Evolutionary conservation across 2,888 invertebrate genomes (phyloP).

Genomic region (Polylopha cassiicola): DNA sequence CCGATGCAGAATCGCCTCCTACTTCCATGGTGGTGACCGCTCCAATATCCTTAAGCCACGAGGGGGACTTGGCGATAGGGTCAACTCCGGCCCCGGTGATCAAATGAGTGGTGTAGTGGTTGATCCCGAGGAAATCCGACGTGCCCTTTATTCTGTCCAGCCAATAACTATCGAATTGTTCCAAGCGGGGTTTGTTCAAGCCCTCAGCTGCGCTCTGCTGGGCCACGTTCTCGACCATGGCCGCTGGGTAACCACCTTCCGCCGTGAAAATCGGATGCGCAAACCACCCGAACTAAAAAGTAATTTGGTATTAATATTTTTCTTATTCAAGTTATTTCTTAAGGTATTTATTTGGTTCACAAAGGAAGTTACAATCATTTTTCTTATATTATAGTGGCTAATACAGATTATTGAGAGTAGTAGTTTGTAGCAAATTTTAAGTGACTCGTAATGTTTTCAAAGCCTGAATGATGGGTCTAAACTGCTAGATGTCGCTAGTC

Average conservation of each 20-base stretch:
- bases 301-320: constrained; percentile 1
- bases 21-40: constrained; percentile 64
- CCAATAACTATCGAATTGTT: constrained; percentile 68
- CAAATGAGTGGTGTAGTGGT: constrained; percentile 71
- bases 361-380: too few relatives aligned
- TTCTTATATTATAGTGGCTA: too few relatives aligned
- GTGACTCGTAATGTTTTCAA: too few relatives aligned
- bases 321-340: neutral
- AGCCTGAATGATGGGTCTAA: too few relatives aligned
- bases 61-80: constrained; percentile 61
- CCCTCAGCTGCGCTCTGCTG: constrained; percentile 63
- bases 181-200: constrained; percentile 55
- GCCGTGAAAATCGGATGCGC: constrained; percentile 72
- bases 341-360: too few relatives aligned
- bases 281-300: constrained; percentile 71
- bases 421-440: too few relatives aligned
- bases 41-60: constrained; percentile 71
- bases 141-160: constrained; percentile 65
- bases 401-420: too few relatives aligned
- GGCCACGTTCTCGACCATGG: constrained; percentile 66
- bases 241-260: constrained; percentile 68
- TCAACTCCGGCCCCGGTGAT: constrained; percentile 63
- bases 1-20: constrained; percentile 66
- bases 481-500: too few relatives aligned
- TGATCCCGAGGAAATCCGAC: constrained; percentile 70